Evolutionary conservation across 2,797 vertebrate genomes (phyloP).

Genomic region (Trachops cirrhosus): DNA sequence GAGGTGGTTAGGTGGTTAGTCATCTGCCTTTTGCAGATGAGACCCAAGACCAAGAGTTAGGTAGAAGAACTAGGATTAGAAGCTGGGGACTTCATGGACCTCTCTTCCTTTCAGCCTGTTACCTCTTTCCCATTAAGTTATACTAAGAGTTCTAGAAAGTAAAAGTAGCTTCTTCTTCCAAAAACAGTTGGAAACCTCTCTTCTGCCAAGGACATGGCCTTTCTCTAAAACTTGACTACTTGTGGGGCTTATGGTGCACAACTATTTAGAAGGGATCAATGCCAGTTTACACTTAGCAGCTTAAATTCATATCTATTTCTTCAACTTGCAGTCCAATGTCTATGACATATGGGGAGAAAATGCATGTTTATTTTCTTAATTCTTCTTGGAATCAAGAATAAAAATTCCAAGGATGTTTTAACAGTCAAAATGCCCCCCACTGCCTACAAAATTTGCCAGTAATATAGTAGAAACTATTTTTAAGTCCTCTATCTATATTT

Average conservation of each 20-base stretch:
- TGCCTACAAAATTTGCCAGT: slow-evolving; percentile 36
- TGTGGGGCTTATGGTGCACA: not conserved
- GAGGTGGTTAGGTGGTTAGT: not conserved
- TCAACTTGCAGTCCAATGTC: not conserved
- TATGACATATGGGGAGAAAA: not conserved
- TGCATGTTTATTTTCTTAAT: slow-evolving; percentile 42
- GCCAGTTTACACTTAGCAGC: not conserved
- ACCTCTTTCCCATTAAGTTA: not conserved
- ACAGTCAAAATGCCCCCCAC: not conserved
- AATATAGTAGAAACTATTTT: slow-evolving; percentile 21
- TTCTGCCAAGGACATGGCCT: slow-evolving; percentile 23
- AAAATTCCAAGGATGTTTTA: slow-evolving; percentile 49
- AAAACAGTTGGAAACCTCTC: slow-evolving; percentile 25
- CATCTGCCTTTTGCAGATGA: not conserved
- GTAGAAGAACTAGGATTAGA: not conserved
- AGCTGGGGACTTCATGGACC: not conserved
- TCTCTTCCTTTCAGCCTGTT: not conserved
- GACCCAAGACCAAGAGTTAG: not conserved
- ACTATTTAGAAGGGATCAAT: slow-evolving; percentile 30
- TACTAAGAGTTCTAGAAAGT: slow-evolving; percentile 44
- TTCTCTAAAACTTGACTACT: slow-evolving; percentile 27
- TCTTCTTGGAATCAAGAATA: slow-evolving; percentile 33
- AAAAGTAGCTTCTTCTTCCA: slow-evolving; percentile 44
- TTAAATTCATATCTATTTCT: slow-evolving; percentile 6
- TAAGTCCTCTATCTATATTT: not conserved